Conservation (phyloP, 2,888 invertebrate genomes). For the Agrochola lota region DNA sequence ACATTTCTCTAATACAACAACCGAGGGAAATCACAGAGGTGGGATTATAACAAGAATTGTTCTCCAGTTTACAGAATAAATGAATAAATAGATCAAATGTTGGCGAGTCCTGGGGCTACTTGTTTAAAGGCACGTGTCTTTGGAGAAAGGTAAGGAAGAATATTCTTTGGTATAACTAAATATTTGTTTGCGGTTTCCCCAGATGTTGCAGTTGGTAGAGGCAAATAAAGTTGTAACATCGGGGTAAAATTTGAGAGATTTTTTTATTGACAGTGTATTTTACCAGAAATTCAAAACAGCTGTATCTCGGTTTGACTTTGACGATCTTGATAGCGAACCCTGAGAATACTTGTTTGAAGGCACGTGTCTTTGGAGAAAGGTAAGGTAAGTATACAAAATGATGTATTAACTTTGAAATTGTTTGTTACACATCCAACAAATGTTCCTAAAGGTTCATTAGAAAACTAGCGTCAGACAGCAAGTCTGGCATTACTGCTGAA, state of each 20-base stretch:
- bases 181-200: too few species aligned
- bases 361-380: neutral
- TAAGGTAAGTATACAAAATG: neutral
- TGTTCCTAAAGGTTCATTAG: neutral
- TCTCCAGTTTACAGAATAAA: constrained; percentile 19
- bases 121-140: neutral
- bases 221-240: too few species aligned
- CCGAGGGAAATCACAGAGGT: constrained; percentile 28
- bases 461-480: neutral
- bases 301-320: too few species aligned
- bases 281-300: too few species aligned
- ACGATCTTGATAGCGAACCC: neutral
- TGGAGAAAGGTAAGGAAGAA: neutral
- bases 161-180: too few species aligned
- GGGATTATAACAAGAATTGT: constrained; percentile 21
- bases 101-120: neutral
- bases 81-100: constrained; percentile 6
- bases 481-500: neutral
- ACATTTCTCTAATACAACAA: constrained; percentile 25
- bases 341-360: neutral
- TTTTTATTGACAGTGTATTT: too few species aligned
- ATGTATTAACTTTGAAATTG: neutral
- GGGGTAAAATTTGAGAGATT: too few species aligned
- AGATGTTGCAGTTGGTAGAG: too few species aligned
- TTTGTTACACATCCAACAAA: neutral